Evolutionary conservation across 2,113 vertebrate genomes (phyloP).

Genomic region (Phainopepla nitens): DNA sequence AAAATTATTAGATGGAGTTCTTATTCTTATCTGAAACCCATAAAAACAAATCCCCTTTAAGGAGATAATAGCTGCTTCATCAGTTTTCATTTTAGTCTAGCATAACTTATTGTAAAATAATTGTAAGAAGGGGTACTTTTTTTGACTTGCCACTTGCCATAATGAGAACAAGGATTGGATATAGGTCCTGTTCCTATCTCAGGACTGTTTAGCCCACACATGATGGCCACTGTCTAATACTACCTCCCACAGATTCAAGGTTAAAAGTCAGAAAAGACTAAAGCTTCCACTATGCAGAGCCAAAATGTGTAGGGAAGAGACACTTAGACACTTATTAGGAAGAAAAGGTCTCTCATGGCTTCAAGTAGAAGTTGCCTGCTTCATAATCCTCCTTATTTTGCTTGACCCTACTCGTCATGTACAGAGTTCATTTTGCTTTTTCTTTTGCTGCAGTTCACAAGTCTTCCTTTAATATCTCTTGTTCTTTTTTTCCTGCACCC

Average conservation of each 20-base stretch:
- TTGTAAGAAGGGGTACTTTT: neutral
- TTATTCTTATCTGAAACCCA: neutral
- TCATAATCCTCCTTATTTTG: neutral
- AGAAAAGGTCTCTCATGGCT: neutral
- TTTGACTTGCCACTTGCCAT: neutral
- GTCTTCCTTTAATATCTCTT: neutral
- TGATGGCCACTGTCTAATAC: neutral
- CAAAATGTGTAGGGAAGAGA: neutral
- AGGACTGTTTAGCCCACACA: neutral
- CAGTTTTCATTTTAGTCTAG: neutral
- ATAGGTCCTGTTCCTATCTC: neutral
- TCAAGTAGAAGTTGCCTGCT: neutral
- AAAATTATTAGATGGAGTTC: neutral
- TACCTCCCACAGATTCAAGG: neutral
- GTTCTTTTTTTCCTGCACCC: neutral
- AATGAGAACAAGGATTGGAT: neutral
- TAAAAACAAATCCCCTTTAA: neutral
- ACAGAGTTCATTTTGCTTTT: neutral
- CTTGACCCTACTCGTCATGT: neutral
- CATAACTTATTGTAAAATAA: neutral
- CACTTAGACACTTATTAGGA: neutral
- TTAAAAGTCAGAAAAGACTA: neutral
- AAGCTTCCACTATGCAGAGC: neutral
- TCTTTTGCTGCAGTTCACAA: neutral
- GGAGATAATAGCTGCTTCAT: neutral